Conservation (phyloP, 2,113 vertebrate genomes). For the Rana temporaria region DNA sequence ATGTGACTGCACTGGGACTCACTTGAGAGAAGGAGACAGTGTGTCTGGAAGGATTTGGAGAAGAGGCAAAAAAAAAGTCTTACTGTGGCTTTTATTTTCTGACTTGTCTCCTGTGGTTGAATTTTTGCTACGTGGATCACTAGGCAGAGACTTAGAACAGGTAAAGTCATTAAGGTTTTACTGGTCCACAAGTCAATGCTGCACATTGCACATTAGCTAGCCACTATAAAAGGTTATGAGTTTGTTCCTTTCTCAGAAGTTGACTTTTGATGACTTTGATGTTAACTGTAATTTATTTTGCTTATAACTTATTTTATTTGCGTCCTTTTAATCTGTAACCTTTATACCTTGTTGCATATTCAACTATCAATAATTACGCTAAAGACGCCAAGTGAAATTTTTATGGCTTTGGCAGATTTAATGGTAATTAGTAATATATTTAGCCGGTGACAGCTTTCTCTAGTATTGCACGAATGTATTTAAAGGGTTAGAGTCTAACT, state of each 20-base stretch:
- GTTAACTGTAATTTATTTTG: neutral
- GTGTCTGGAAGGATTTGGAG: conserved; percentile 35
- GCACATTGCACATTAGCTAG: conserved; percentile 1
- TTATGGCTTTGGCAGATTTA: neutral
- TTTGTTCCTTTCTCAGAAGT: neutral
- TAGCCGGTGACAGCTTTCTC: neutral
- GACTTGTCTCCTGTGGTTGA: conserved; percentile 14
- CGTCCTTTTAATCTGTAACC: neutral
- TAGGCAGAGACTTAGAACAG: conserved; percentile 15
- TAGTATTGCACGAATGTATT: neutral
- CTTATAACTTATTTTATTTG: neutral
- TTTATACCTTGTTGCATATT: neutral
- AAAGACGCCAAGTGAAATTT: neutral
- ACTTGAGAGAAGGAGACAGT: conserved; percentile 12
- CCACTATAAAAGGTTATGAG: conserved; percentile 5
- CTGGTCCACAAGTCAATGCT: conserved; percentile 20
- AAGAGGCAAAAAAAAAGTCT: conserved; percentile 11
- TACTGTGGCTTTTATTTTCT: conserved; percentile 30
- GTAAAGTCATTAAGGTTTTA: conserved; percentile 46
- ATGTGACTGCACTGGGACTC: conserved; percentile 34
- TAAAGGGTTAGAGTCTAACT: too few relatives aligned
- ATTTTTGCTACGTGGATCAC: conserved; percentile 52
- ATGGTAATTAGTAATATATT: too few relatives aligned
- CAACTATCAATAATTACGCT: neutral
- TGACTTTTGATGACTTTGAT: conserved; percentile 6